Conservation (phyloP, 2,888 invertebrate species). For the Pomacea canaliculata region DNA sequence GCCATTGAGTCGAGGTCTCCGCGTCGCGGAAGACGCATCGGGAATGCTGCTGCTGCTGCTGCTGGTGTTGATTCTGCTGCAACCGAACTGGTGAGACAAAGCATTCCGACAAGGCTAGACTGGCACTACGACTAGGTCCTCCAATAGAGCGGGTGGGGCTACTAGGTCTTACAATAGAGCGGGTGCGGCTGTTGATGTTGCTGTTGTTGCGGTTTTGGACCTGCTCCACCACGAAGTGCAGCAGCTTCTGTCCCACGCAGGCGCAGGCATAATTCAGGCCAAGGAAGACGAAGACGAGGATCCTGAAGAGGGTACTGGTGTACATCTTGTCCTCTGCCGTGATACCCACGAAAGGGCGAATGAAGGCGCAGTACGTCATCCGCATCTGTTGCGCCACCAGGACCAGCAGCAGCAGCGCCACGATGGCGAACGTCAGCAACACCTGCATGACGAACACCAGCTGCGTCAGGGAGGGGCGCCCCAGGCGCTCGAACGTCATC, state of each 20-base stretch:
- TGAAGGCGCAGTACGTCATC: constrained; percentile 12
- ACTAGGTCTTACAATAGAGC: no score
- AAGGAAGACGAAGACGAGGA: constrained; percentile 13
- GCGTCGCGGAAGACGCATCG: no score
- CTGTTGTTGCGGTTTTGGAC: no score
- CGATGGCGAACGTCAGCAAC: not conserved
- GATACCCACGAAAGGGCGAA: constrained; percentile 12
- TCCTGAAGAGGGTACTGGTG: not conserved
- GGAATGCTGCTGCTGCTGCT: no score
- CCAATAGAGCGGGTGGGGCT: no score
- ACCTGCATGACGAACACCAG: constrained; percentile 5
- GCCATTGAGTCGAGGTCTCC: no score
- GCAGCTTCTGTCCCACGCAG: constrained; percentile 3
- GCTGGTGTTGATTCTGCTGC: not conserved
- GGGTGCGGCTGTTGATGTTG: no score
- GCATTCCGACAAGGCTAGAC: no score
- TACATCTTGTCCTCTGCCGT: not conserved
- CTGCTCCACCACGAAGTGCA: not conserved
- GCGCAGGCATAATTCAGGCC: constrained; percentile 10
- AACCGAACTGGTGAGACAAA: not conserved
- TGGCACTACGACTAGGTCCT: no score
- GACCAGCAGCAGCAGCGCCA: constrained; percentile 11
- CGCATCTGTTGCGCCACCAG: constrained; percentile 20
- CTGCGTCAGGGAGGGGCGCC: constrained; percentile 9
- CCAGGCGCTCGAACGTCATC: constrained; percentile 3